Conservation (phyloP, 2,888 invertebrate species). For the Andrena hattorfiana region DNA sequence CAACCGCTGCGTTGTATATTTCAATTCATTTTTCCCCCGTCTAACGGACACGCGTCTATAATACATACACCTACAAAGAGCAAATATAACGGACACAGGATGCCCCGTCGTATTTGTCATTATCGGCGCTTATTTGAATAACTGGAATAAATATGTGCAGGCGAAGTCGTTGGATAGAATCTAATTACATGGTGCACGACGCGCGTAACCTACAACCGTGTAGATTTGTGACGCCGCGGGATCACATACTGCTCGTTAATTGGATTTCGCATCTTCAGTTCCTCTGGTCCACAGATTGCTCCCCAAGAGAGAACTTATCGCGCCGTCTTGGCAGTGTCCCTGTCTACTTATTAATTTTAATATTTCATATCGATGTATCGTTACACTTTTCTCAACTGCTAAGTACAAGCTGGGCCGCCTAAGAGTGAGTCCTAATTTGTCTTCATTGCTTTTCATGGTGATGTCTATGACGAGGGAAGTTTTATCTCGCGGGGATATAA, state of each 20-base stretch:
- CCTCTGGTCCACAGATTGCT: constrained; percentile 18
- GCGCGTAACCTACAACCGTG: not conserved
- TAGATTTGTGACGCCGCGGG: not conserved
- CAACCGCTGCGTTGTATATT: constrained; percentile 1
- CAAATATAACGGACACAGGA: constrained; percentile 13
- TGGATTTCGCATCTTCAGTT: constrained; percentile 35
- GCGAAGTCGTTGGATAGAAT: constrained; percentile 26
- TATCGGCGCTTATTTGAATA: constrained; percentile 26
- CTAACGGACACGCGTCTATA: constrained; percentile 2
- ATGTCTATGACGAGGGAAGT: too few species aligned
- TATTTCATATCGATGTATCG: not conserved
- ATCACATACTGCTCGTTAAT: constrained; percentile 48
- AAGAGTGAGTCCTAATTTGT: too few species aligned
- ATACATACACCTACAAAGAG: not conserved
- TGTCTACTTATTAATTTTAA: constrained; percentile 8
- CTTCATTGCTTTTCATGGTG: too few species aligned
- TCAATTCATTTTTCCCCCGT: not conserved
- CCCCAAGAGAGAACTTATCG: not conserved
- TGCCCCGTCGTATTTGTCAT: constrained; percentile 16
- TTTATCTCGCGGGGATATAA: too few species aligned
- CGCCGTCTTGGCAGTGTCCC: not conserved
- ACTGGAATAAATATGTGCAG: constrained; percentile 9
- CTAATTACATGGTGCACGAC: constrained; percentile 25
- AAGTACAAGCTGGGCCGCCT: too few species aligned
- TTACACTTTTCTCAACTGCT: not conserved